A percentile compares a stretch with the other conserved stretches of the same genome.
Evolutionary conservation across 2,888 invertebrate species (phyloP).

Genomic region (Scaptomyza flava): DNA sequence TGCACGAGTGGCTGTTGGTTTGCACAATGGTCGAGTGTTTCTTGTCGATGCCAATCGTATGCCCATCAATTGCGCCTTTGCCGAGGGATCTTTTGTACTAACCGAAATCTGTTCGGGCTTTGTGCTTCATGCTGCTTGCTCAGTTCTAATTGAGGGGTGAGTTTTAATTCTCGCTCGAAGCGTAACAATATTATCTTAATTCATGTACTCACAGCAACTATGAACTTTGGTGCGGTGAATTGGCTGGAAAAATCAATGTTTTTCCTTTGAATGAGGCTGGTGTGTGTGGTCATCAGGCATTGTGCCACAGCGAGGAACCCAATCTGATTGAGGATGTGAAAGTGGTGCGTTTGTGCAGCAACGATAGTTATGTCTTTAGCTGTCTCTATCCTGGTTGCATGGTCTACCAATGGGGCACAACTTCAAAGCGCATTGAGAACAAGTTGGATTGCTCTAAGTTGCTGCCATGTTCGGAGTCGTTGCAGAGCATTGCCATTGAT

Average conservation of each 20-base stretch:
- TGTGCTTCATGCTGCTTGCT: slow-evolving; percentile 89
- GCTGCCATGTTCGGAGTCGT: slow-evolving; percentile 95
- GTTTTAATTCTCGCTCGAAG: slow-evolving; percentile 11
- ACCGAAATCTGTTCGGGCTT: slow-evolving; percentile 90
- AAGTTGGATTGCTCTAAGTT: slow-evolving; percentile 96
- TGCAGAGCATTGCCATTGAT: slow-evolving; percentile 95
- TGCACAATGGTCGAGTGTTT: slow-evolving; percentile 91
- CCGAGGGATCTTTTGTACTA: slow-evolving; percentile 91
- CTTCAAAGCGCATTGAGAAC: slow-evolving; percentile 88
- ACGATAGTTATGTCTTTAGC: slow-evolving; percentile 89
- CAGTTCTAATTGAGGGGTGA: slow-evolving; percentile 84
- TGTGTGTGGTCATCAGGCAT: slow-evolving; percentile 90
- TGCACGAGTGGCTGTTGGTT: slow-evolving; percentile 91
- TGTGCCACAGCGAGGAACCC: slow-evolving; percentile 86
- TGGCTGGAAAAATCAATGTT: slow-evolving; percentile 91
- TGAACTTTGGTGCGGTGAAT: slow-evolving; percentile 96
- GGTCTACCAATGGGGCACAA: slow-evolving; percentile 94
- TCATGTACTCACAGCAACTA: slow-evolving; percentile 84
- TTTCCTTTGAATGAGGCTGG: slow-evolving; percentile 90
- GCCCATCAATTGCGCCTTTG: slow-evolving; percentile 87
- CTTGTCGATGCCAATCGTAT: slow-evolving; percentile 88
- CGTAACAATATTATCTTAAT: neutral
- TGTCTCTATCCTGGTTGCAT: slow-evolving; percentile 94
- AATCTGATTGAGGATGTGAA: slow-evolving; percentile 84
- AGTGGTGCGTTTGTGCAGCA: slow-evolving; percentile 89